Base-by-base conservation (phyloP, 2,797 vertebrate species). In the Heliangelus exortis region DNA sequence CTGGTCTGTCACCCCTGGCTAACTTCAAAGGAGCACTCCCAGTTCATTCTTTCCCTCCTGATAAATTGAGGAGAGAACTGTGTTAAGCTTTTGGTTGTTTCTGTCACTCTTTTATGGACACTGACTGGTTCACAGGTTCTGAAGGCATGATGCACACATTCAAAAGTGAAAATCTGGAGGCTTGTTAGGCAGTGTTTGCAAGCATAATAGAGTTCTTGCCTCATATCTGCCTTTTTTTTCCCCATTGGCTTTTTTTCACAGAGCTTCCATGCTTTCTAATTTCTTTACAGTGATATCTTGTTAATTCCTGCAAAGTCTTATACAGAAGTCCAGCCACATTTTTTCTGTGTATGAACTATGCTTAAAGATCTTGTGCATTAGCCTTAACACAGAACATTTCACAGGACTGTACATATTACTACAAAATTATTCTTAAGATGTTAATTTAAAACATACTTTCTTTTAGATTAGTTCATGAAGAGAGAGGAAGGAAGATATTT, bases 361-460 rank as follows among this genome's bases (percentile, higher is more conserved):
- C 59, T 78, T 66, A 66, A 84, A 55, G 66, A 78, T 72, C 54
- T 93, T 67, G 25, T 55, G 41, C 65, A 66, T 63, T 92, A 76
- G 5, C 9, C 82, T 77, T 87, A 63, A 81, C 34, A 55, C 14
- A 81, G 75, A 83, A 72, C 39, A 34, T 75, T 80, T 73, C 71
- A 82, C 72, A 83, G 65, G 47, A 51, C 74, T 74, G 19, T 76
- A 71, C 23, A 41, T 58, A 92, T 73, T 79, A 84, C 77, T 34
- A 61, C 51, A 88, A 50, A 91, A 95, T 86, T 84, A 53, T 86
- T 89, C 89, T 76, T 88, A 91, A 34, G 89, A 76, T 91, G 76
- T 62, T 96, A 96, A 96, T 93, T 81, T 94, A 73, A 96, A 96
- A 73, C 93, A 96, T 91, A 89, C 86, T 96, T 94, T 92, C 84